Percentiles rank a stretch among this genome's conserved stretches.
These are phyloP conservation scores for Venusia cambrica DNA, from an alignment of 2,888 invertebrate genomes.

Conservation along the genomic window DNA sequence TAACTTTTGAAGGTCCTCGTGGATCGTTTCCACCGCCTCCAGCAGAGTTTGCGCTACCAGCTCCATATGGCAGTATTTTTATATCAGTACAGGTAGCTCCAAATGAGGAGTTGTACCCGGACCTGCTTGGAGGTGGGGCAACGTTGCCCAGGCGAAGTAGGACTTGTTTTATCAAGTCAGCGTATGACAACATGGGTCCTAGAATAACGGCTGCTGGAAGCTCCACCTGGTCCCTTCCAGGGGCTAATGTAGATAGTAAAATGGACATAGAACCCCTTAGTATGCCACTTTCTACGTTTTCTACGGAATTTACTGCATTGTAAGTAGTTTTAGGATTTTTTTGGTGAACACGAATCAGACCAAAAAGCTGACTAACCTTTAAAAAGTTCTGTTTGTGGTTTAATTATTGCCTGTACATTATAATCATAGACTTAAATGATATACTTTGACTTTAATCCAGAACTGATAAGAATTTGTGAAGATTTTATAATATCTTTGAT, in stretches of 20 bases:
- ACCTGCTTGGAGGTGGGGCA: slow-evolving; percentile 82
- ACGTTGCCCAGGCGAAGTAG: slow-evolving; percentile 75
- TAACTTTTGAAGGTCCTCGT: slow-evolving; percentile 79
- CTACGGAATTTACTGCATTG: slow-evolving; percentile 74
- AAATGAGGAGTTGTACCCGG: slow-evolving; percentile 87
- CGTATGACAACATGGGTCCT: slow-evolving; percentile 95
- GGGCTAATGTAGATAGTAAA: slow-evolving; percentile 55
- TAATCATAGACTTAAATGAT: no score
- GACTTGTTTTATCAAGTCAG: slow-evolving; percentile 81
- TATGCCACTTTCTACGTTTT: slow-evolving; percentile 64
- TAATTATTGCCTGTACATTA: no score
- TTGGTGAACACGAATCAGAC: no score
- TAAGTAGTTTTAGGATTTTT: slow-evolving; percentile 30
- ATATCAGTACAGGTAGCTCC: slow-evolving; percentile 91
- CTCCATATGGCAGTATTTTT: slow-evolving; percentile 87
- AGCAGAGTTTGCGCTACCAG: slow-evolving; percentile 72
- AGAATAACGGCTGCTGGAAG: slow-evolving; percentile 94
- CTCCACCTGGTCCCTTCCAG: slow-evolving; percentile 91
- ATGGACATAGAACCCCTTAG: slow-evolving; percentile 44
- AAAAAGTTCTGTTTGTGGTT: slow-evolving; percentile 6
- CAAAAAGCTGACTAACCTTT: not conserved
- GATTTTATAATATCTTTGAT: no score
- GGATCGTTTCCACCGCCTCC: slow-evolving; percentile 70
- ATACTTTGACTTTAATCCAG: no score
- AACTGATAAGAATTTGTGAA: no score